Evolutionary conservation across 2,797 vertebrate species (phyloP), one percentile per base, ranked within the genome.

Genomic region (Thalassophryne amazonica): DNA sequence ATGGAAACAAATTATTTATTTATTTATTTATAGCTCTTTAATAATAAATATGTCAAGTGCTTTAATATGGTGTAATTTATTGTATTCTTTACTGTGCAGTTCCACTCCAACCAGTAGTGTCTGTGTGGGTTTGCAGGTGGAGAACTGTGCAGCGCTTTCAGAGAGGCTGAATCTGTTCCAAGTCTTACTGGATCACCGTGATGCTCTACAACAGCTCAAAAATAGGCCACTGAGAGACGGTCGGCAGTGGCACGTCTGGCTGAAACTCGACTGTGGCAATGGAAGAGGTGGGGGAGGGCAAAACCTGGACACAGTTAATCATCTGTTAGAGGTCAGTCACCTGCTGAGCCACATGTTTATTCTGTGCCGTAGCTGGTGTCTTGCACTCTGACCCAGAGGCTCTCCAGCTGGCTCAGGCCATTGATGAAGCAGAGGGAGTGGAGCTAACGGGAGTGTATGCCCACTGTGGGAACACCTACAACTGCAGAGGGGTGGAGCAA

Each of bases 391-490:
- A 91, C 0, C 84, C 89, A 0, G 52, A 33, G 1, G 90, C 92
- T 0, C 24, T 94, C 14, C 6, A 12, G 1, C 60, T 94, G 75
- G 93, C 92, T 0, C 65, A 66, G 20, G 78, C 86, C 40, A 86
- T 93, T 7, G 53, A 73, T 0, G 9, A 46, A 53, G 64, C 84
- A 0, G 53, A 77, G 22, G 81, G 83, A 2, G 80, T 94, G 79
- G 76, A 88, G 6, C 72, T 94, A 5, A 89, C 73, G 0, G 93
- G 93, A 9, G 72, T 94, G 21, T 94, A 94, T 0, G 89, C 89
- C 2, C 93, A 95, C 77, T 95, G 93, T 16, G 94, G 93, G 37
- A 91, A 94, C 84, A 88, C 88, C 22, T 95, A 94, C 10, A 20
- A 43, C 73, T 93, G 91, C 55, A 70, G 38, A 4, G 90, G 91